Percentiles rank a stretch among this genome's conserved stretches.
phyloP scores from a whole-genome alignment of 2,888 invertebrate species.

The Sturmia bella region DNA sequence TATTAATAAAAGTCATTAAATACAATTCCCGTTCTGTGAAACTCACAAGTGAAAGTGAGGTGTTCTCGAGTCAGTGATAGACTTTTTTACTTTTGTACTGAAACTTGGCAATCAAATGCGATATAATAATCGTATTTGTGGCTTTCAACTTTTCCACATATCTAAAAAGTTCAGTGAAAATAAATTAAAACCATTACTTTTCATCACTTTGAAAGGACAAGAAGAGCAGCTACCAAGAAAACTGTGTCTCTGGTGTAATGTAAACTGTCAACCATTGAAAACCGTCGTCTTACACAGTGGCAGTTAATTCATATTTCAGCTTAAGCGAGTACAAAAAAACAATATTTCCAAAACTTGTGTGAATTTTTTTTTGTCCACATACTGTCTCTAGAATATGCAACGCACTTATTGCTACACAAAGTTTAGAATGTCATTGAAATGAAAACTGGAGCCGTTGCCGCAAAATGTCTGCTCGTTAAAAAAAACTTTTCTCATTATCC shows the following conservation, averaged over 20 bases:
- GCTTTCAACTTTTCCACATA: too few relatives aligned
- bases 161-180: background rate
- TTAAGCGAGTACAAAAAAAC: background rate
- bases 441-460: conserved; percentile 53
- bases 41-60: too few relatives aligned
- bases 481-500: conserved; percentile 60
- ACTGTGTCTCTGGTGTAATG: background rate
- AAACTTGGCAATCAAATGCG: too few relatives aligned
- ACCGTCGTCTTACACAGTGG: background rate
- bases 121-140: too few relatives aligned
- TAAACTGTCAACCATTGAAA: background rate
- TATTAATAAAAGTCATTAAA: too few relatives aligned
- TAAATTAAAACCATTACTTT: conserved; percentile 25
- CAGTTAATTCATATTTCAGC: conserved; percentile 31
- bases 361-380: conserved; percentile 61
- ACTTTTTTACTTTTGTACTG: too few relatives aligned
- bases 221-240: conserved; percentile 2
- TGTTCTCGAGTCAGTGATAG: too few relatives aligned
- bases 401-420: conserved; percentile 29
- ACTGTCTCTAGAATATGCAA: conserved; percentile 36
- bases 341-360: conserved; percentile 31
- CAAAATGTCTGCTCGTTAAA: conserved; percentile 28
- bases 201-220: conserved; percentile 4
- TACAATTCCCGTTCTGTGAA: too few relatives aligned
- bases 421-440: conserved; percentile 51